Percentiles rank a stretch among this genome's conserved stretches.
Conservation (phyloP, 2,797 vertebrate species). For the Eupleurogrammus muticus region DNA sequence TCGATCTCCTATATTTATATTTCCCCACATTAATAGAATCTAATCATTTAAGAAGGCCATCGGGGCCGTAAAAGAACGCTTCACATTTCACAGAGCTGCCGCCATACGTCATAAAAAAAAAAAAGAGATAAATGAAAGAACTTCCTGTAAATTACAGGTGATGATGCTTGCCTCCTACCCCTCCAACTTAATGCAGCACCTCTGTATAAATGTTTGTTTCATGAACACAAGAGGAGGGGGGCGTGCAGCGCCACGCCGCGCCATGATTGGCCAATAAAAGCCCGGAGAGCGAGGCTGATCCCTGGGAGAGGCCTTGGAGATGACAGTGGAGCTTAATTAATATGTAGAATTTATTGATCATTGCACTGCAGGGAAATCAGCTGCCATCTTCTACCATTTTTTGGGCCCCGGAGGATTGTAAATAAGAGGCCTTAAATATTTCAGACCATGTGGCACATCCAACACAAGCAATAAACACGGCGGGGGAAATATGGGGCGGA, state of each 20-base stretch:
- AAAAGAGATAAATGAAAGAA: conserved; percentile 50
- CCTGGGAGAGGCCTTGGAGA: conserved; percentile 62
- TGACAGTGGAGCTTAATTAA: conserved; percentile 81
- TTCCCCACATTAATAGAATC: conserved; percentile 54
- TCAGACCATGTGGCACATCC: conserved; percentile 46
- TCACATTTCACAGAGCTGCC: conserved; percentile 48
- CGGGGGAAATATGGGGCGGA: conserved; percentile 54
- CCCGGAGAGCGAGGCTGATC: conserved; percentile 37
- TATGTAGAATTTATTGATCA: conserved; percentile 83
- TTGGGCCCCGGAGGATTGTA: conserved; percentile 51
- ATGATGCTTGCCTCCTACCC: conserved; percentile 8
- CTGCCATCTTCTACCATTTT: conserved; percentile 65
- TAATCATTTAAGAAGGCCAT: conserved; percentile 50
- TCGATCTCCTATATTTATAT: conserved; percentile 44
- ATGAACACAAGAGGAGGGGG: conserved; percentile 30
- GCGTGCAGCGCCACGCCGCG: background rate
- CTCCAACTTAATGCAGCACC: conserved; percentile 7
- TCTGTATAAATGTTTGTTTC: conserved; percentile 41
- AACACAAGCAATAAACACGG: conserved; percentile 66
- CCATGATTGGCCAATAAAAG: conserved; percentile 48
- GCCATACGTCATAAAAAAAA: conserved; percentile 54
- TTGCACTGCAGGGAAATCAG: conserved; percentile 75
- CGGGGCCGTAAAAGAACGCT: conserved; percentile 48
- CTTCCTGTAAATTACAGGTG: conserved; percentile 52
- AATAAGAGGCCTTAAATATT: conserved; percentile 67